Conservation (phyloP, 1,140 invertebrate genomes). For the Tetragnatha versicolor region DNA sequence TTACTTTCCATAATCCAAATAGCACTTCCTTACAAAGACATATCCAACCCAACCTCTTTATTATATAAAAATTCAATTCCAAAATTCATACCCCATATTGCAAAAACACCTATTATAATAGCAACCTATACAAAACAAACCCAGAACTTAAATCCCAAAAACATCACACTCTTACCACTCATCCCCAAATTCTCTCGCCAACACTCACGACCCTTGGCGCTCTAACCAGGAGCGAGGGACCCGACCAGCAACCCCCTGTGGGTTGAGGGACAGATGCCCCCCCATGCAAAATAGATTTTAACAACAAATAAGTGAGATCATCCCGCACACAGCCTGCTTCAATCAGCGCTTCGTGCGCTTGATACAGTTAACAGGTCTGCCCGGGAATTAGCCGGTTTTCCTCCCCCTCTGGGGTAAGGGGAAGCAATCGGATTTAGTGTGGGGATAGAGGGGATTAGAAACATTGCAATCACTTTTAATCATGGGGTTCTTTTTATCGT, state of each 20-base stretch:
- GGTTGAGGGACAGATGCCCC: slow-evolving; percentile 15
- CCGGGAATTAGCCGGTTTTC: not conserved
- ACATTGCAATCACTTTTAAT: too few species aligned
- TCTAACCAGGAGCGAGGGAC: not conserved
- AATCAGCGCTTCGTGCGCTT: slow-evolving; percentile 32
- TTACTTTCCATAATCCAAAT: too few species aligned
- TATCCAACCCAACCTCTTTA: too few species aligned
- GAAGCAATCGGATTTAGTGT: not conserved
- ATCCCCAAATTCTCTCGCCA: too few species aligned
- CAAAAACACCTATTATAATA: too few species aligned
- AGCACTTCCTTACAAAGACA: too few species aligned
- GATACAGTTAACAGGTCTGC: not conserved
- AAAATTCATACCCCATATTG: too few species aligned
- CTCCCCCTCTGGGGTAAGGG: not conserved
- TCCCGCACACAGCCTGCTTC: slow-evolving; percentile 3
- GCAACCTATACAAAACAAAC: not conserved
- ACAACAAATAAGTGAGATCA: slow-evolving; percentile 51
- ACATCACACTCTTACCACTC: not conserved
- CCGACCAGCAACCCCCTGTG: not conserved
- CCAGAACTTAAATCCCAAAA: not conserved
- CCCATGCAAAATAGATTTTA: slow-evolving; percentile 34
- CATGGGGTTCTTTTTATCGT: too few species aligned
- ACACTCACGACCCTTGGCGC: too few species aligned
- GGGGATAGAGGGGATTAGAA: too few species aligned
- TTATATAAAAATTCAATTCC: too few species aligned